A percentile compares a stretch with the other conserved stretches of the same genome.
These are phyloP conservation scores for Yponomeuta plumbellus DNA, from an alignment of 2,888 invertebrate species.

Conservation along the genomic window DNA sequence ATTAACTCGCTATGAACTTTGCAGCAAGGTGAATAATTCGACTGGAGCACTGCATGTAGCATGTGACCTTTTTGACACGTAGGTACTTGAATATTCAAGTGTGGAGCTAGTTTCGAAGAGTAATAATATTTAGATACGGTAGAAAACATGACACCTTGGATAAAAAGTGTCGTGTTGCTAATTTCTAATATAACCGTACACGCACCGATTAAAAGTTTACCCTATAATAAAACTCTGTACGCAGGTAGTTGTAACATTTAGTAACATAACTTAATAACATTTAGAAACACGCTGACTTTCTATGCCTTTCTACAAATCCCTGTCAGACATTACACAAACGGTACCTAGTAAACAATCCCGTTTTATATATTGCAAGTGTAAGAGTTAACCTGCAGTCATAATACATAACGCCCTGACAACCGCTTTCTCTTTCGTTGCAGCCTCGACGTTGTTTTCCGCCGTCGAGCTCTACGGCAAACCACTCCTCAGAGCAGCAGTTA, in stretches of 20 bases:
- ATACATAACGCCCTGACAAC: constrained; percentile 19
- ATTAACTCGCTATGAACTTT: constrained; percentile 34
- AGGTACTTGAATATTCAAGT: constrained; percentile 23
- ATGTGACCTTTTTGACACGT: constrained; percentile 44
- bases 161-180: no score
- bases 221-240: not conserved
- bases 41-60: constrained; percentile 30
- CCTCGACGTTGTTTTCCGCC: constrained; percentile 76
- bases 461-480: constrained; percentile 80
- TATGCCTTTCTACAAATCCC: constrained; percentile 3
- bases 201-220: not conserved
- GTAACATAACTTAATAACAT: no score
- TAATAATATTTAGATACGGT: not conserved
- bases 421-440: constrained; percentile 57
- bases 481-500: constrained; percentile 66
- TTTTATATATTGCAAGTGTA: constrained; percentile 13
- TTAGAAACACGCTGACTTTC: not conserved
- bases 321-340: constrained; percentile 14
- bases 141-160: no score
- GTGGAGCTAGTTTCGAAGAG: not conserved
- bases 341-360: constrained; percentile 19
- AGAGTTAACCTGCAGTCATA: constrained; percentile 19
- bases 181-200: no score
- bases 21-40: constrained; percentile 54
- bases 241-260: not conserved